Conservation (phyloP, 2,888 invertebrate genomes). For the Drosophila subquinaria region DNA sequence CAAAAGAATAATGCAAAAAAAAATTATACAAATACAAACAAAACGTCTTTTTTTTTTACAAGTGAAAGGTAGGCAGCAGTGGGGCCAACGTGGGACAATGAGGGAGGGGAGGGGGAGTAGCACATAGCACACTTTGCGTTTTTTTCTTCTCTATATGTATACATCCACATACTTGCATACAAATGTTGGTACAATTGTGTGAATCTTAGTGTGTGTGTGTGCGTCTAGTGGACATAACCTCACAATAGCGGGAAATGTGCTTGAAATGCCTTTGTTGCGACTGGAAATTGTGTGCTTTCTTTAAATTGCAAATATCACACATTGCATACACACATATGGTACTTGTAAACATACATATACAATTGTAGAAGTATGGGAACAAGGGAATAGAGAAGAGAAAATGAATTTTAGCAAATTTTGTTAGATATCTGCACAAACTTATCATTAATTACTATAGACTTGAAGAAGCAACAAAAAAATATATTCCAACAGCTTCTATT, state of each 20-base stretch:
- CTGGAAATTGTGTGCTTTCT: slow-evolving; percentile 45
- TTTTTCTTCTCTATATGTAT: slow-evolving; percentile 33
- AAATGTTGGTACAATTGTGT: slow-evolving; percentile 5
- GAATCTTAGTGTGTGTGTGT: slow-evolving; percentile 20
- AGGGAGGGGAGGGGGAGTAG: slow-evolving; percentile 30
- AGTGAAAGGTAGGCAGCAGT: slow-evolving; percentile 66
- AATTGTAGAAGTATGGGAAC: background rate
- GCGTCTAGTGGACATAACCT: slow-evolving; percentile 65
- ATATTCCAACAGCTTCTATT: slow-evolving; percentile 59
- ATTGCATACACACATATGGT: slow-evolving; percentile 19
- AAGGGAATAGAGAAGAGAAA: slow-evolving; percentile 12
- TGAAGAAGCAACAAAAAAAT: slow-evolving; percentile 18
- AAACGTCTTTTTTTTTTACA: slow-evolving; percentile 56
- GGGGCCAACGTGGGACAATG: slow-evolving; percentile 43
- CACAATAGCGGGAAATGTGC: slow-evolving; percentile 73
- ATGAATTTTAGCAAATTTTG: slow-evolving; percentile 16
- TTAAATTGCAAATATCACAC: slow-evolving; percentile 34
- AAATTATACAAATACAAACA: slow-evolving; percentile 66
- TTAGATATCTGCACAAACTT: slow-evolving; percentile 22
- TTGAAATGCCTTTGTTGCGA: slow-evolving; percentile 50
- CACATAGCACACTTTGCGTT: slow-evolving; percentile 38
- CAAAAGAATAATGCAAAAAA: slow-evolving; percentile 70
- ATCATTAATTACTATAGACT: slow-evolving; percentile 7
- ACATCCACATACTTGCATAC: slow-evolving; percentile 4
- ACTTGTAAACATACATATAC: background rate